Base-by-base conservation (phyloP, 2,797 vertebrate species). In the Halcyon chelicuti region DNA sequence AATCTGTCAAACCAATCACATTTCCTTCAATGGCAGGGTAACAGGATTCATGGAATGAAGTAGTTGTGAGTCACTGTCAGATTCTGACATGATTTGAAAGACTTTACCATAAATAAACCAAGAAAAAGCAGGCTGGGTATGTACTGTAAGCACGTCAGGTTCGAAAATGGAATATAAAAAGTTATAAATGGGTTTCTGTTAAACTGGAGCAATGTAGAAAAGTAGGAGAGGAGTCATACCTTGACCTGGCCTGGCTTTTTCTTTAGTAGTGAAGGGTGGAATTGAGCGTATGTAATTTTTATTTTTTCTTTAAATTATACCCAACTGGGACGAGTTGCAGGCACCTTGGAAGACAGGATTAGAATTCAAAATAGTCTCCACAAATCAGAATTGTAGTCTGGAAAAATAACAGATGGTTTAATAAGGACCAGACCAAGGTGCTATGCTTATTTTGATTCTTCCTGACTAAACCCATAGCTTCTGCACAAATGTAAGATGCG, bases 61-160 rank as follows among this genome's bases (percentile, higher is more conserved):
- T 15, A 46, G 62, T 80, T 86, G 57, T 94, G 90, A 96, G 73
- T 93, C 70, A 94, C 79, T 68, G 78, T 81, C 88, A 68, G 65
- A 92, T 94, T 94, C 79, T 84, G 79, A 86, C 92, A 83, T 31
- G n/a, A 88, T 88, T 92, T 93, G 86, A 81, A 88, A 88, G 65
- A 75, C 5, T 16, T 75, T 88, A 26, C 90, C 79, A 78, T 78
- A 95, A 95, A 94, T 94, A 95, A 94, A 88, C 39, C 46, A 66
- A 35, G 68, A 78, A 93, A 95, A 91, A 72, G 62, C 54, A 78
- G 62, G 91, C 82, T 10, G 21, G 39, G 51, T 9, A 88, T 72
- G 14, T 37, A 75, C n/a, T 87, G 49, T 75, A 88, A 8, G 46
- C 31, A 70, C 22, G 54, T 78, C n/a, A 35, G 54, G 37, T 46